Evolutionary conservation across 2,888 invertebrate genomes (phyloP), one percentile per base, ranked within the genome.

Genomic region (Galeopsomyia nigrocyanea): DNA sequence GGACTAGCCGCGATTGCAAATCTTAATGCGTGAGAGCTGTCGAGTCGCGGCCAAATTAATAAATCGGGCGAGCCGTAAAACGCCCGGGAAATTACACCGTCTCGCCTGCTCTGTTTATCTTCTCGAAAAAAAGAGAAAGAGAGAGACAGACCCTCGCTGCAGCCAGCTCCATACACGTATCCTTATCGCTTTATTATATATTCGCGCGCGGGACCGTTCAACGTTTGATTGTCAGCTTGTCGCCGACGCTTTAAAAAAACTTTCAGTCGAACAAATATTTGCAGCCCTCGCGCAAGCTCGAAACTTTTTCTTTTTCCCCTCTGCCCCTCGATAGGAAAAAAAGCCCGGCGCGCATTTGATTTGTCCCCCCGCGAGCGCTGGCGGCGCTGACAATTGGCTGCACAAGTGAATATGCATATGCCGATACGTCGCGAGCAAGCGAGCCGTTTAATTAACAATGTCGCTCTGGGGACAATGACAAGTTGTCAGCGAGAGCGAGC

Each of bases 361-460:
- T 60, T 56, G n/a, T 22, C 46, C 47, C 0, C 49, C 2, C 19
- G 14, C 22, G 7, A 31, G 14, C 17, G 21, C 47, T 14, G 3
- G 39, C 7, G 7, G 7, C 39, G 39, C 39, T 19, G n/a, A n/a
- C n/a, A n/a, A n/a, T n/a, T n/a, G n/a, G n/a, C n/a, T n/a, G n/a
- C 26, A 2, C 68, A 13, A 58, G 14, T 14, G 51, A 6, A 50
- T 50, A 51, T n/a, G 51, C 14, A n/a, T 17, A 22, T 13, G 13
- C 21, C n/a, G 19, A 10, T n/a, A 26, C 16, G 26, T 16, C 16
- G 78, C 78, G 77, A 80, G 79, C 77, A 79, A 80, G 79, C 78
- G 80, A 79, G 81, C 79, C 81, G 81, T 83, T 83, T 83, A 84
- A 84, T 83, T 82, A 83, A 83, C 83, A 83, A 82, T 82, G 81